Percentiles rank a stretch among this genome's conserved stretches.
Evolutionary conservation across 2,797 vertebrate genomes (phyloP).

Genomic region (Enteromius viviparus): DNA sequence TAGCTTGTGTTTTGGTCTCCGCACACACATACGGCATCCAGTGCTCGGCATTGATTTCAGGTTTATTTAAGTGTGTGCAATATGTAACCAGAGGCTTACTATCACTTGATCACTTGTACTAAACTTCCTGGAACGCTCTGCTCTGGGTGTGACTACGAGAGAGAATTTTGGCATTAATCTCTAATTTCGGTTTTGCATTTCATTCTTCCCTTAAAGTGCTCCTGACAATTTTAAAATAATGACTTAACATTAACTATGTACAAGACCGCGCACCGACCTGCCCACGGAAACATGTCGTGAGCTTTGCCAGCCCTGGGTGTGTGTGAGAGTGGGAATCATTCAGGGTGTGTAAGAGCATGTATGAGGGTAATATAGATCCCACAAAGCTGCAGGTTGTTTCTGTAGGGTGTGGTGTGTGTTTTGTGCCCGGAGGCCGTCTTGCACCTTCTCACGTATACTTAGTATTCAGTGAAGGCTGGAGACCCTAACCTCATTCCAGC

Average conservation of each 20-base stretch:
- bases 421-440: constrained; percentile 52
- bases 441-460: constrained; percentile 35
- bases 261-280: constrained; percentile 54
- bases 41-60: neutral
- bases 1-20: neutral
- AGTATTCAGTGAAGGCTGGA: constrained; percentile 22
- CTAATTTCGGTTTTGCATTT: constrained; percentile 20
- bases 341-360: constrained; percentile 48
- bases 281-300: constrained; percentile 51
- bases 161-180: constrained; percentile 12
- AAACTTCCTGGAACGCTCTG: constrained; percentile 19
- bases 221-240: constrained; percentile 40
- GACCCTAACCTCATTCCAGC: constrained; percentile 16
- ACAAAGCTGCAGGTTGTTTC: constrained; percentile 54
- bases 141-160: constrained; percentile 14
- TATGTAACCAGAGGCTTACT: constrained; percentile 22
- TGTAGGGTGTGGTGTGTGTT: constrained; percentile 61
- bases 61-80: neutral
- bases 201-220: constrained; percentile 28
- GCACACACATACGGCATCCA: neutral
- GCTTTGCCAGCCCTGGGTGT: constrained; percentile 44
- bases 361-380: constrained; percentile 49
- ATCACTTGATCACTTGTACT: neutral
- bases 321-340: constrained; percentile 49
- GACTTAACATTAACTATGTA: constrained; percentile 31